Evolutionary conservation across 2,113 vertebrate species (phyloP).

Genomic region (Rattus norvegicus): DNA sequence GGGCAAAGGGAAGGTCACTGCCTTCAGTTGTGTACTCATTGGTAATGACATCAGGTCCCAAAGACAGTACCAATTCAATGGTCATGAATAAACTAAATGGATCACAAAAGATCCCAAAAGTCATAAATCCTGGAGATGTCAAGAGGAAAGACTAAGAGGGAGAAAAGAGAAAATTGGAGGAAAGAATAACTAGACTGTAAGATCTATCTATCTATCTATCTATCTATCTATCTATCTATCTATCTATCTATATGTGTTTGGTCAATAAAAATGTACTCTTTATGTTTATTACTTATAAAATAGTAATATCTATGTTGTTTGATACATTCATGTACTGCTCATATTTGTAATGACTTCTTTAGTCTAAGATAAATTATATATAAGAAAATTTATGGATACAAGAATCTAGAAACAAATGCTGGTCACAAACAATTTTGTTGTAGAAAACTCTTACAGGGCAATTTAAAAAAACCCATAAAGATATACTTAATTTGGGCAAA

Average conservation of each 20-base stretch:
- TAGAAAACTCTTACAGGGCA: neutral
- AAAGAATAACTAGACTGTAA: too few species aligned
- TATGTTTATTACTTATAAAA: neutral
- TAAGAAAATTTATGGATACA: neutral
- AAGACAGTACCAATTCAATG: neutral
- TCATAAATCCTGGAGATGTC: neutral
- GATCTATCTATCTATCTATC: too few species aligned
- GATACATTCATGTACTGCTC: neutral
- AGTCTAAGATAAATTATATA: conserved; percentile 21
- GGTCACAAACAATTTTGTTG: conserved; percentile 32
- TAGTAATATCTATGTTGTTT: neutral
- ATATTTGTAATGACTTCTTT: conserved; percentile 21
- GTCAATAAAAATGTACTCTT: conserved; percentile 24
- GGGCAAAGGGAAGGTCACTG: neutral
- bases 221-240: too few species aligned
- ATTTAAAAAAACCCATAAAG: neutral
- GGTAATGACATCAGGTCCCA: neutral
- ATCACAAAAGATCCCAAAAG: neutral
- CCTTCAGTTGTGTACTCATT: neutral
- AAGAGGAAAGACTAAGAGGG: too few species aligned
- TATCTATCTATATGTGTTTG: too few species aligned
- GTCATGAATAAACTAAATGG: neutral
- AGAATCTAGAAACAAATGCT: conserved; percentile 5
- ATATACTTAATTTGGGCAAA: neutral
- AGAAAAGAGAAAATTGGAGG: neutral